These are phyloP conservation scores for Thymelicus lineola DNA, from an alignment of 2,888 invertebrate genomes.

Conservation along the genomic window DNA sequence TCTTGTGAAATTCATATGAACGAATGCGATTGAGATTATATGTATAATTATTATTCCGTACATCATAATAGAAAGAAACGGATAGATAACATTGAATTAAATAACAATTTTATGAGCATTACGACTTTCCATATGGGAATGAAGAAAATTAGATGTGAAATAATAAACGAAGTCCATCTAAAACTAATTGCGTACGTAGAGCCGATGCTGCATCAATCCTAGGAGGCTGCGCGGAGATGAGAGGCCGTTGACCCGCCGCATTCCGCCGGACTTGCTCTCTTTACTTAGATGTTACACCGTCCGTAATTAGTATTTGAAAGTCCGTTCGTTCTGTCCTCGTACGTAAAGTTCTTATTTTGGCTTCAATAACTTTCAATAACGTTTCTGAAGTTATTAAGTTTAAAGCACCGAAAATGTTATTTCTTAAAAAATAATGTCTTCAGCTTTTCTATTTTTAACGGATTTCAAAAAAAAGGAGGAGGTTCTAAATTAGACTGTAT, in stretches of 20 bases:
- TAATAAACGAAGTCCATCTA: constrained; percentile 46
- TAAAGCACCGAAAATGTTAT: too few relatives aligned
- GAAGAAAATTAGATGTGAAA: constrained; percentile 4
- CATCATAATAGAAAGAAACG: neutral
- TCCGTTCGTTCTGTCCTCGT: constrained; percentile 2
- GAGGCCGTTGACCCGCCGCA: constrained; percentile 79
- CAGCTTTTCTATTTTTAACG: too few relatives aligned
- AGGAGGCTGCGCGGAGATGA: constrained; percentile 60
- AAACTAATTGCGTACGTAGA: constrained; percentile 49
- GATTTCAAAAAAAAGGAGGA: too few relatives aligned
- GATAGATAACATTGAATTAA: neutral
- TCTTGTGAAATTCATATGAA: too few relatives aligned
- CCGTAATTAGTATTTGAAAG: constrained; percentile 35
- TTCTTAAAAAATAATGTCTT: too few relatives aligned
- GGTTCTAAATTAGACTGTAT: too few relatives aligned
- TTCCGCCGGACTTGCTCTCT: constrained; percentile 78
- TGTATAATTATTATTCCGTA: neutral
- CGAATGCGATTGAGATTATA: too few relatives aligned
- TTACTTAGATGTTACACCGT: constrained; percentile 57
- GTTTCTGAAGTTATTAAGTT: neutral
- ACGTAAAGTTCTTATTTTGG: neutral
- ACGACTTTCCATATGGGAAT: neutral
- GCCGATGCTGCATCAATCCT: constrained; percentile 67
- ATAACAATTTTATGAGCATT: too few relatives aligned
- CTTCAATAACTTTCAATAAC: neutral